Evolutionary conservation across 2,888 invertebrate genomes (phyloP).

Genomic region (Lutraria lutraria): DNA sequence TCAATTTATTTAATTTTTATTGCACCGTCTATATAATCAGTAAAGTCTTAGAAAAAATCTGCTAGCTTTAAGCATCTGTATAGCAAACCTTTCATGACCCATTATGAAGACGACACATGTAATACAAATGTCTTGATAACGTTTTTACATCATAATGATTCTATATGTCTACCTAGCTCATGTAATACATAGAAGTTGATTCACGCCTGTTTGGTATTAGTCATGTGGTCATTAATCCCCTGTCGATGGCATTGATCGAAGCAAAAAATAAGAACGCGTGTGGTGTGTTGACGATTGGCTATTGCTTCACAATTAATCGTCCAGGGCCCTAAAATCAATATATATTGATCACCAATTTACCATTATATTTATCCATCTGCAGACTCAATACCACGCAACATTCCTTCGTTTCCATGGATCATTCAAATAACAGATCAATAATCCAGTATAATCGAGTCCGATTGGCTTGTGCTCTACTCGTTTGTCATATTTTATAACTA

Average conservation of each 20-base stretch:
- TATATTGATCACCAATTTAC: slow-evolving; percentile 49
- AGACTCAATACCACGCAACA: slow-evolving; percentile 34
- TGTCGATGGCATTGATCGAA: not conserved
- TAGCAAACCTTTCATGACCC: no score
- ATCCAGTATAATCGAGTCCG: not conserved
- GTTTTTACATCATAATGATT: no score
- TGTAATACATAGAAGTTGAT: not conserved
- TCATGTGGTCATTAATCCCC: not conserved
- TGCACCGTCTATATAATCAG: no score
- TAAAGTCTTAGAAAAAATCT: no score
- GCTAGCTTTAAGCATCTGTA: no score
- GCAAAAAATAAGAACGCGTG: not conserved
- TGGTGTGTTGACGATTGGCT: slow-evolving; percentile 19
- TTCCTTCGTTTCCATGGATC: slow-evolving; percentile 29
- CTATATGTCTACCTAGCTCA: not conserved
- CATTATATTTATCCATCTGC: slow-evolving; percentile 44
- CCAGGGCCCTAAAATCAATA: slow-evolving; percentile 48
- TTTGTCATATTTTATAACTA: not conserved
- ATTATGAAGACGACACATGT: no score
- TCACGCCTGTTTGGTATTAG: not conserved
- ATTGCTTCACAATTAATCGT: slow-evolving; percentile 45
- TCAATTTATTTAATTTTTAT: no score
- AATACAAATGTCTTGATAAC: no score
- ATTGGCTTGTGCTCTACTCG: not conserved
- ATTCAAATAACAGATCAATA: slow-evolving; percentile 38